A percentile compares a stretch with the other conserved stretches of the same genome.
phyloP scores from a whole-genome alignment of 2,888 invertebrate genomes.

The Tenodera sinensis region DNA sequence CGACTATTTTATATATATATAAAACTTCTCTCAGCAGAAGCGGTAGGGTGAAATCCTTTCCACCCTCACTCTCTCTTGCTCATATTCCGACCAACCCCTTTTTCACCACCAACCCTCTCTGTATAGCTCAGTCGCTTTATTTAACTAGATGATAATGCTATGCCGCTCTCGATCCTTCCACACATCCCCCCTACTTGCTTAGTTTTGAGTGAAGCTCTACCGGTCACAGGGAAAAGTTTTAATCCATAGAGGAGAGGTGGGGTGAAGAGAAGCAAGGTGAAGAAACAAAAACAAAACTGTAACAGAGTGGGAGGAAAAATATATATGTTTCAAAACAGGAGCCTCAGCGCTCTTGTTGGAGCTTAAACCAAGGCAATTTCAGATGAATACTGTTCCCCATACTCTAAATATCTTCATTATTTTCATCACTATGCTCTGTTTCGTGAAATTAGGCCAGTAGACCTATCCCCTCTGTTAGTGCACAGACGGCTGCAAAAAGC shows the following conservation, averaged over 20 bases:
- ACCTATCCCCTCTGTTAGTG: too few relatives aligned
- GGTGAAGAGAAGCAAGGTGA: neutral
- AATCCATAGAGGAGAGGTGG: slow-evolving; percentile 21
- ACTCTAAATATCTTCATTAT: too few relatives aligned
- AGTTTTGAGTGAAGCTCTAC: slow-evolving; percentile 16
- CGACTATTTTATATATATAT: slow-evolving; percentile 15
- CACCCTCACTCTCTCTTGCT: neutral
- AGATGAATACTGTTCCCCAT: neutral
- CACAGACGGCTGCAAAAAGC: too few relatives aligned
- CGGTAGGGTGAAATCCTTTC: slow-evolving; percentile 13
- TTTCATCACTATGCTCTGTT: too few relatives aligned
- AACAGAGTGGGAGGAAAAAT: neutral
- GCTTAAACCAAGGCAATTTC: neutral
- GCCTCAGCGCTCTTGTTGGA: neutral
- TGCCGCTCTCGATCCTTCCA: slow-evolving; percentile 14
- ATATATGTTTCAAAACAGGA: neutral
- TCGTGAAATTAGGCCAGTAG: too few relatives aligned
- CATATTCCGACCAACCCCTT: neutral
- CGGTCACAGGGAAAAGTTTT: slow-evolving; percentile 25
- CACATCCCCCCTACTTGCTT: slow-evolving; percentile 1
- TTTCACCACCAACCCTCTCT: slow-evolving; percentile 4
- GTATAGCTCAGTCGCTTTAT: slow-evolving; percentile 19
- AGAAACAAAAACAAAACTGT: slow-evolving; percentile 19
- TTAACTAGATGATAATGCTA: slow-evolving; percentile 27
- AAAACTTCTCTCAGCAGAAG: slow-evolving; percentile 8